Evolutionary conservation across 2,888 invertebrate genomes (phyloP).

Genomic region (Pristionchus exspectatus): DNA sequence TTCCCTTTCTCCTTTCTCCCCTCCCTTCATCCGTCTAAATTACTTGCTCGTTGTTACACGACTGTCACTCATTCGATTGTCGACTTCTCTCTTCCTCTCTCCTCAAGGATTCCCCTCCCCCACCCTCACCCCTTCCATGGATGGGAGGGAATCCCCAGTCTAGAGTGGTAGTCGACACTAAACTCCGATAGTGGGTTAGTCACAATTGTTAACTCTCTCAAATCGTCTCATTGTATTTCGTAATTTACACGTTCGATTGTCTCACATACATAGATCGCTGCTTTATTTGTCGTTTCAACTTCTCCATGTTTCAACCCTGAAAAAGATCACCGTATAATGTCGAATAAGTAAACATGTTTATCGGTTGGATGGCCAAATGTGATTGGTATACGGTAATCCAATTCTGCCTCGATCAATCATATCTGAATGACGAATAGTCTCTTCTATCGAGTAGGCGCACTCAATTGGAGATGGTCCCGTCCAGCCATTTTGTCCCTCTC

Average conservation of each 20-base stretch:
- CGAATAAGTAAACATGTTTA: constrained; percentile 3
- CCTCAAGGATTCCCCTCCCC: background rate
- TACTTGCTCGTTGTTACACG: constrained; percentile 42
- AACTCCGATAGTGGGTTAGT: constrained; percentile 38
- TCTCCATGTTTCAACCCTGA: constrained; percentile 26
- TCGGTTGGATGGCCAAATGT: background rate
- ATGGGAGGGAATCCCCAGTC: background rate
- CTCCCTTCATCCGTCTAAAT: background rate
- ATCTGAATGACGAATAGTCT: background rate
- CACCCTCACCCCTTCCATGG: background rate
- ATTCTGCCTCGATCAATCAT: constrained; percentile 32
- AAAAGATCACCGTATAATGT: background rate
- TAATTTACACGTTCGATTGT: constrained; percentile 12
- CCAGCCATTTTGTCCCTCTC: constrained; percentile 1
- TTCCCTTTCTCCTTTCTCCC: background rate
- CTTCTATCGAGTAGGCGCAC: background rate
- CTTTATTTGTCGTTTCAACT: constrained; percentile 23
- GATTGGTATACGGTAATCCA: background rate
- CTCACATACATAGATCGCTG: constrained; percentile 21
- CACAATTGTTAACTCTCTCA: constrained; percentile 3
- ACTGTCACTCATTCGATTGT: constrained; percentile 49
- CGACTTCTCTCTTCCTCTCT: constrained; percentile 20
- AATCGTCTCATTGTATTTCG: background rate
- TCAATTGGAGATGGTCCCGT: background rate
- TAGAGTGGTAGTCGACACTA: background rate